Base-by-base conservation (phyloP, 1,140 invertebrate genomes). In the Apolygus lucorum region DNA sequence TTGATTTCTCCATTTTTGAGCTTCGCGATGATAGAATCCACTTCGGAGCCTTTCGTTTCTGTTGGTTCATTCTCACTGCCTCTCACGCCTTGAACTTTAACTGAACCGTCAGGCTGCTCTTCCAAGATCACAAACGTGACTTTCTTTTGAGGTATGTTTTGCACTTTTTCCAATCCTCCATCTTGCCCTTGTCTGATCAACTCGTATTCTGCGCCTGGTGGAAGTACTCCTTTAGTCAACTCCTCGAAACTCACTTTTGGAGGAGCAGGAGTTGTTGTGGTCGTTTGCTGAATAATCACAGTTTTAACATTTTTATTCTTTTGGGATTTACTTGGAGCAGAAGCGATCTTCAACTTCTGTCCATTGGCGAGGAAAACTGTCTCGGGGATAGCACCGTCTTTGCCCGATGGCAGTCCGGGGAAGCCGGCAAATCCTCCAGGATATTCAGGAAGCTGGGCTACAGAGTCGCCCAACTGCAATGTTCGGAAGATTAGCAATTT, bases 71-170 rank as follows among this genome's bases (percentile, higher is more conserved):
- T 87, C 1, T 83, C 84, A 74, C 85, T 88, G 2, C 87, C 87
- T 80, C 86, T 84, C 0, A 91, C 85, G 1, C 88, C 89, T 77
- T 90, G 88, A 1, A 92, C 89, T 79, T 91, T 91, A 63, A 88
- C 89, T 52, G 86, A 88, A 27, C 90, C 90, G 74, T 92, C 90
- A 0, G 86, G 82, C 77, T 92, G 90, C 75, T 92, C 90, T 78
- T 92, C 90, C 17, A 92, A 78, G 29, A 92, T 87, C 1, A 92
- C 90, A 74, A 92, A 92, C 0, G 90, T 92, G 0, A 91, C 89
- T 76, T 91, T 91, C 77, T 91, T 92, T 69, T 88, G 85, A 2
- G 86, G 83, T n/a, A 87, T 73, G 73, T 82, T 84, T 28, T 80
- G 80, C n/a, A 90, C 81, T 74, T 88, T 84, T 77, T 91, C 88